These are phyloP conservation scores for Porphyrio hochstetteri DNA, from an alignment of 2,113 vertebrate species.

Conservation along the genomic window DNA sequence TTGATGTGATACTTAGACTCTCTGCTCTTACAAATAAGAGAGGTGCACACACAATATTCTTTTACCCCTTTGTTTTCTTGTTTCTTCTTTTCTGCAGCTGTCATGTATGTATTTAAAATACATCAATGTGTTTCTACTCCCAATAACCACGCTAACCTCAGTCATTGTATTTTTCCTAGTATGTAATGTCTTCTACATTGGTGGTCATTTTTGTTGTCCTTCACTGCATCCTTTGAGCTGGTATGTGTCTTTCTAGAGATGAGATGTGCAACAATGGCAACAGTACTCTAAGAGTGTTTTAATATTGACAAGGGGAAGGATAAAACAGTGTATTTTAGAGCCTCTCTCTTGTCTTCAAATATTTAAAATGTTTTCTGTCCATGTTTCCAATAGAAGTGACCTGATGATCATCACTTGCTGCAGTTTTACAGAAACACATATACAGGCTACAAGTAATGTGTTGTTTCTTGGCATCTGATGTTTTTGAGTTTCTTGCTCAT, in stretches of 20 bases:
- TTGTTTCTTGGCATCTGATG: not conserved
- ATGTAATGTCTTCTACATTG: not conserved
- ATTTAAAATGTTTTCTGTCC: not conserved
- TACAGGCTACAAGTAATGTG: not conserved
- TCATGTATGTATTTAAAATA: not conserved
- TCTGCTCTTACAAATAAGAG: not conserved
- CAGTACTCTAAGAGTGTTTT: not conserved
- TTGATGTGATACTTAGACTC: not conserved
- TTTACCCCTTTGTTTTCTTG: not conserved
- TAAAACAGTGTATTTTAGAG: not conserved
- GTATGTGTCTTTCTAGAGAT: not conserved
- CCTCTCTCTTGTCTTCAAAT: not conserved
- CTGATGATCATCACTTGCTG: not conserved
- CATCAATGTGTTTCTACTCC: not conserved
- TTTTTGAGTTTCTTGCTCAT: not conserved
- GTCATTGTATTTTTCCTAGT: not conserved
- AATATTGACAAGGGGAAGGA: not conserved
- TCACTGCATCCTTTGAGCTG: not conserved
- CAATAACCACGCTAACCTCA: not conserved
- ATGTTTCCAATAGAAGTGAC: not conserved
- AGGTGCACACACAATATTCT: rapidly evolving
- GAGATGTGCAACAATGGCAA: rapidly evolving
- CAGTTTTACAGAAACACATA: not conserved
- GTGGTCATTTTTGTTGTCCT: not conserved
- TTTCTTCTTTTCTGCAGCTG: not conserved